Percentiles rank a stretch among this genome's conserved stretches.
Evolutionary conservation across 2,888 invertebrate species (phyloP).

Genomic region (Cataglyphis altisquamis): DNA sequence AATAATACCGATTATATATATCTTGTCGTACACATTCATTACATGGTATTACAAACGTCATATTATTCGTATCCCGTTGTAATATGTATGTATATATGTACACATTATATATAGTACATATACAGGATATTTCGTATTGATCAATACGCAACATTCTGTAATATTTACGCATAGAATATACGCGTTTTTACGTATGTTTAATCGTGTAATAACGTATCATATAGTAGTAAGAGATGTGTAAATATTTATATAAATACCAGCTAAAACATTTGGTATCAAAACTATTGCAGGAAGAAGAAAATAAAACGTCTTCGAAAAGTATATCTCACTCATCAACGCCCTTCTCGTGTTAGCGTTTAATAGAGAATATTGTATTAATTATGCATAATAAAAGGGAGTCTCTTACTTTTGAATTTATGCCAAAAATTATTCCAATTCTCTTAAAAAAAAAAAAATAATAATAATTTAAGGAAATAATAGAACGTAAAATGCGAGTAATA

Average conservation of each 20-base stretch:
- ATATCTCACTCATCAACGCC: slow-evolving; percentile 35
- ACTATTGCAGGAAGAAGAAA: slow-evolving; percentile 78
- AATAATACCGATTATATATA: slow-evolving; percentile 74
- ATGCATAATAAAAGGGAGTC: neutral
- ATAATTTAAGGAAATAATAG: neutral
- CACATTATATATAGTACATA: slow-evolving; percentile 65
- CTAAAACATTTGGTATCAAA: slow-evolving; percentile 83
- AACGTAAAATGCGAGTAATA: neutral
- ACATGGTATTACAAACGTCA: slow-evolving; percentile 78
- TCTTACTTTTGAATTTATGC: neutral
- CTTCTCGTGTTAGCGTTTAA: slow-evolving; percentile 8
- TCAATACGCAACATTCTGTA: slow-evolving; percentile 18
- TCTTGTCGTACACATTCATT: slow-evolving; percentile 76
- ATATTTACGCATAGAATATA: slow-evolving; percentile 66
- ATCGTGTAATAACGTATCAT: slow-evolving; percentile 74
- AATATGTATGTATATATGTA: slow-evolving; percentile 65
- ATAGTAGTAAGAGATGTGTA: slow-evolving; percentile 78
- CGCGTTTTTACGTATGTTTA: slow-evolving; percentile 60
- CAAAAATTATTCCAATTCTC: neutral
- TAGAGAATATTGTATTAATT: neutral
- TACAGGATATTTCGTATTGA: slow-evolving; percentile 51
- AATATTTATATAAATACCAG: slow-evolving; percentile 78
- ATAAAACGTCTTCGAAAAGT: slow-evolving; percentile 65
- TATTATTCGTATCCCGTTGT: slow-evolving; percentile 73
- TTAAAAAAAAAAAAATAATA: neutral